Percentiles rank a stretch among this genome's conserved stretches.
These are phyloP conservation scores for Heptranchias perlo DNA, from an alignment of 2,113 vertebrate species.

Conservation along the genomic window DNA sequence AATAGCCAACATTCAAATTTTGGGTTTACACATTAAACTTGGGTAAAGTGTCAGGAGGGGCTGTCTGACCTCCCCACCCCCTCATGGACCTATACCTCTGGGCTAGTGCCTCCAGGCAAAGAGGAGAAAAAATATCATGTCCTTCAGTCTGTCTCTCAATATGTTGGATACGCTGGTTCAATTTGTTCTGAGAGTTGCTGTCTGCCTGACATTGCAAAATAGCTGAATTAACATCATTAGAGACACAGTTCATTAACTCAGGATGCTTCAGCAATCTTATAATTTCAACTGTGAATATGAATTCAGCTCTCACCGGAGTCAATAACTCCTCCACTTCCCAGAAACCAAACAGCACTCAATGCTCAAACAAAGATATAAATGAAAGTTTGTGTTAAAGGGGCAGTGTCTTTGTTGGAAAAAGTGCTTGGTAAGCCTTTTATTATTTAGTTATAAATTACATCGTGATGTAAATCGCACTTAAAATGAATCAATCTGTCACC, in stretches of 20 bases:
- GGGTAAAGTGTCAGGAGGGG: no score
- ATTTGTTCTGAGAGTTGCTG: not conserved
- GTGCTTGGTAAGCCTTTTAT: not conserved
- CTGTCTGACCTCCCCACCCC: no score
- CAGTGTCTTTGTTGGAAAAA: not conserved
- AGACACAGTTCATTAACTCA: not conserved
- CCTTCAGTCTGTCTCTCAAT: not conserved
- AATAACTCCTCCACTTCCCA: not conserved
- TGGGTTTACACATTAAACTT: no score
- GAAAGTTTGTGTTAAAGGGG: not conserved
- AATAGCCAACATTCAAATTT: no score
- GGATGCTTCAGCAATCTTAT: not conserved
- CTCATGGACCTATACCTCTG: no score
- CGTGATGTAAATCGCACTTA: not conserved
- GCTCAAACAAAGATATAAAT: not conserved
- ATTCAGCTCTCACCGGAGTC: not conserved
- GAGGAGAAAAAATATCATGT: no score
- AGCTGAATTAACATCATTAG: not conserved
- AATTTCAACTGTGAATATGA: not conserved
- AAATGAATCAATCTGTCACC: not conserved
- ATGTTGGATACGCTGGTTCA: not conserved
- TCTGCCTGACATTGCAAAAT: not conserved
- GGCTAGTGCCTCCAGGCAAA: no score
- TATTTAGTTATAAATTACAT: not conserved
- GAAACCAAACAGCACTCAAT: not conserved